phyloP scores from a whole-genome alignment of 2,888 invertebrate species.

The Lomographa bimaculata region DNA sequence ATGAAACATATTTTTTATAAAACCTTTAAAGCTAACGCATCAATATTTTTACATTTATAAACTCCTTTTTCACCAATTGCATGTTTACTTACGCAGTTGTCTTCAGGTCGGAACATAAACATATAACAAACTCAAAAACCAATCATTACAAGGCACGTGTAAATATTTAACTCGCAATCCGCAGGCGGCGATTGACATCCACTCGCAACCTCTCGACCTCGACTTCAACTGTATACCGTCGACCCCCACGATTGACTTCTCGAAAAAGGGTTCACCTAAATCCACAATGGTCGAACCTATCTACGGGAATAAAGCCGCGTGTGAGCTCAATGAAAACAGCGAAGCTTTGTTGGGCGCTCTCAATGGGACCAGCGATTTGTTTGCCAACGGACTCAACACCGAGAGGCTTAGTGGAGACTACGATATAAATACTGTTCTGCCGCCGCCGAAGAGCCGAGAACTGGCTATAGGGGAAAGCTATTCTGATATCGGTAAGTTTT shows the following conservation, averaged over 20 bases:
- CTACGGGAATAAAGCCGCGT: constrained; percentile 75
- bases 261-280: constrained; percentile 74
- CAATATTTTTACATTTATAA: too few species aligned
- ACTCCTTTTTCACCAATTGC: too few species aligned
- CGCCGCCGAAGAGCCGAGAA: constrained; percentile 77
- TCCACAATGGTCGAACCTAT: constrained; percentile 71
- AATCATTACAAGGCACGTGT: not conserved
- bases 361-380: constrained; percentile 72
- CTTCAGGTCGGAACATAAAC: too few species aligned
- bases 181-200: constrained; percentile 70
- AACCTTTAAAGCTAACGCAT: too few species aligned
- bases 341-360: constrained; percentile 65
- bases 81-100: too few species aligned
- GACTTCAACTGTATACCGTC: constrained; percentile 79
- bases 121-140: too few species aligned
- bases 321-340: constrained; percentile 70
- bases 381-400: constrained; percentile 66
- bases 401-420: constrained; percentile 77
- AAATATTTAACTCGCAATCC: constrained; percentile 32
- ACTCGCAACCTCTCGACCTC: constrained; percentile 73
- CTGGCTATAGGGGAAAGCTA: constrained; percentile 81
- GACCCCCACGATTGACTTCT: constrained; percentile 72
- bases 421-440: constrained; percentile 75
- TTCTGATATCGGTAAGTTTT: constrained; percentile 74
- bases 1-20: too few species aligned